phyloP scores from a whole-genome alignment of 1,140 invertebrate genomes.

The Ostrea denselamellosa region DNA sequence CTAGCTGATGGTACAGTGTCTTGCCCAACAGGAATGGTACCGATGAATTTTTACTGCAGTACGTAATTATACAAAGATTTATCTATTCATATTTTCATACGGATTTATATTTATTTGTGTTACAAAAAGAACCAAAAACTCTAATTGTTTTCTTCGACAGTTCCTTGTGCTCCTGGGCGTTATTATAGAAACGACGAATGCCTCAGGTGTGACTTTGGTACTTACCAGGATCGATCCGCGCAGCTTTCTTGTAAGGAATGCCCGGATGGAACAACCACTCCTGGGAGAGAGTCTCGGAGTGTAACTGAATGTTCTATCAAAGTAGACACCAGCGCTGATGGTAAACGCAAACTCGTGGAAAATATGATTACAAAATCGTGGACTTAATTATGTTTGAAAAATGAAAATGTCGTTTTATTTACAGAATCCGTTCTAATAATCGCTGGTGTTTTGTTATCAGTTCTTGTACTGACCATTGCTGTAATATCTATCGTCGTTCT shows the following conservation, averaged over 20 bases:
- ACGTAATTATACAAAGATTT: not conserved
- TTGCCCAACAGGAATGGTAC: constrained; percentile 31
- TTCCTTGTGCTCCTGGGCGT: constrained; percentile 22
- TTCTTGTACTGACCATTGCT: not conserved
- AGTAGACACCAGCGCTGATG: not conserved
- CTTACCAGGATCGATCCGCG: not conserved
- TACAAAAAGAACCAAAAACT: too few species aligned
- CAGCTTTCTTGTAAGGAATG: constrained; percentile 37
- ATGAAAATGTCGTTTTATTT: not conserved
- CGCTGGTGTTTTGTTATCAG: not conserved
- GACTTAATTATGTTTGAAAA: too few species aligned
- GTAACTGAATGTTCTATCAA: not conserved
- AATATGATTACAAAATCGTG: not conserved
- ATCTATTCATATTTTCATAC: too few species aligned
- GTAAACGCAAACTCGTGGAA: not conserved
- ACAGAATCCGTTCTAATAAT: not conserved
- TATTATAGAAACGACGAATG: constrained; percentile 15
- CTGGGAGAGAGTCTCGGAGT: constrained; percentile 13
- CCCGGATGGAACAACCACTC: constrained; percentile 37
- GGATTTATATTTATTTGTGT: too few species aligned
- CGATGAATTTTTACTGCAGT: constrained; percentile 30
- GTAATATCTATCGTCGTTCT: not conserved
- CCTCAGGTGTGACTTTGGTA: constrained; percentile 15
- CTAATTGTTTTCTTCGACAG: not conserved
- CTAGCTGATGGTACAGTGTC: not conserved